Evolutionary conservation across 2,888 invertebrate species (phyloP), one percentile per base, ranked within the genome.

Genomic region (Germaria angustata): DNA sequence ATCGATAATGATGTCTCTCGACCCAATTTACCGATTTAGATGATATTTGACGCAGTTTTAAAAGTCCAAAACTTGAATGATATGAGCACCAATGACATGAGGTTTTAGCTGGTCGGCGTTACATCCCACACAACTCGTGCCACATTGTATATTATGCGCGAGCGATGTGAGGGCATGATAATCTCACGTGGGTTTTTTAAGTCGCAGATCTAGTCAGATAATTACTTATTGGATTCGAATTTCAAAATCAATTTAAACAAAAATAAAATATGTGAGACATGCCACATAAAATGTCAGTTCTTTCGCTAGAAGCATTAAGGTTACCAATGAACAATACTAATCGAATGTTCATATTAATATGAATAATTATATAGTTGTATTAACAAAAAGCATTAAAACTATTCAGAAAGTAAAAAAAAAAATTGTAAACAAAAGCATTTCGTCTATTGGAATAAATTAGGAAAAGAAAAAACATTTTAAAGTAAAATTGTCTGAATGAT

Each of bases 401-500:
- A 44, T 66, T 44, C 28, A 24, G 41, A 55, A 75, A 61, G 28
- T 49, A n/a, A n/a, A n/a, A 61, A 49, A 13, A 41, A 39, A 20
- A 22, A n/a, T 51, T 72, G 36, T 28, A 4, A 39, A 55, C 22
- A 55, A 75, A 49, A 22, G 8, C n/a, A 22, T 20, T 49, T 49
- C 22, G 13, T 22, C 7, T 49, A 3, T 22, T 3, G 32, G 28
- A 49, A 59, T 59, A 68, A 73, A 63, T 53, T 53, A 15, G 20
- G 7, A 28, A 32, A n/a, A 53, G n/a, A 36, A 72, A 59, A 55
- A 32, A 28, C 2, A 20, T 9, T 32, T 44, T 22, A 39, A 39
- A 51, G 20, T 9, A 36, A 55, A 80, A 28, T 44, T 61, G 53
- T 55, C 55, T 73, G 68, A 73, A 77, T 78, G 73, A 81, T 73